Evolutionary conservation across 2,888 invertebrate species (phyloP).

Genomic region (Timema podura): DNA sequence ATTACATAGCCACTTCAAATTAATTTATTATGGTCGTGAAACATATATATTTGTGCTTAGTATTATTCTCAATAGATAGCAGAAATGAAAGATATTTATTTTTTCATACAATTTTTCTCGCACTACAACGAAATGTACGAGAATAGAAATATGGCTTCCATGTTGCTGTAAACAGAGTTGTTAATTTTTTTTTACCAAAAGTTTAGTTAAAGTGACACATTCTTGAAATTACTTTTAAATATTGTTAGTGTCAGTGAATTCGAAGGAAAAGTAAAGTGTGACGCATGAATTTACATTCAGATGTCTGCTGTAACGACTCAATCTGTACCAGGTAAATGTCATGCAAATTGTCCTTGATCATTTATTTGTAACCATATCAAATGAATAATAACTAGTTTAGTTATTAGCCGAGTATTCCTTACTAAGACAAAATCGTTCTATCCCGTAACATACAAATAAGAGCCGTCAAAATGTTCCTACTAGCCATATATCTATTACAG

Average conservation of each 20-base stretch:
- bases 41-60: not conserved
- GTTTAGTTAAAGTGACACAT: slow-evolving; percentile 9
- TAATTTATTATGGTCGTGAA: not conserved
- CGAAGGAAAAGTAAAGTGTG: slow-evolving; percentile 22
- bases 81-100: slow-evolving; percentile 8
- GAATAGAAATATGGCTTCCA: slow-evolving; percentile 47
- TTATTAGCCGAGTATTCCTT: too few species aligned
- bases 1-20: not conserved
- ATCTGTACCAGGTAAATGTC: slow-evolving; percentile 49
- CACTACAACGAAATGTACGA: slow-evolving; percentile 39
- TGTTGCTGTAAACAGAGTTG: slow-evolving; percentile 47
- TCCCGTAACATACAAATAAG: too few species aligned
- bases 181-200: slow-evolving; percentile 31
- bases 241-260: slow-evolving; percentile 16
- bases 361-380: too few species aligned
- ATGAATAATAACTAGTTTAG: too few species aligned
- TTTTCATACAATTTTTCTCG: slow-evolving; percentile 52
- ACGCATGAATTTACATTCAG: slow-evolving; percentile 38
- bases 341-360: slow-evolving; percentile 29
- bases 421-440: too few species aligned
- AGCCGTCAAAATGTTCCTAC: too few species aligned
- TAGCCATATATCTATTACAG: not conserved
- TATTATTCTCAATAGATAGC: slow-evolving; percentile 12
- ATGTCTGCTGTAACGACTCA: slow-evolving; percentile 52
- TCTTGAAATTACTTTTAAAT: slow-evolving; percentile 24